Evolutionary conservation across 2,888 invertebrate species (phyloP).

Genomic region (Podotricha telesiphe): DNA sequence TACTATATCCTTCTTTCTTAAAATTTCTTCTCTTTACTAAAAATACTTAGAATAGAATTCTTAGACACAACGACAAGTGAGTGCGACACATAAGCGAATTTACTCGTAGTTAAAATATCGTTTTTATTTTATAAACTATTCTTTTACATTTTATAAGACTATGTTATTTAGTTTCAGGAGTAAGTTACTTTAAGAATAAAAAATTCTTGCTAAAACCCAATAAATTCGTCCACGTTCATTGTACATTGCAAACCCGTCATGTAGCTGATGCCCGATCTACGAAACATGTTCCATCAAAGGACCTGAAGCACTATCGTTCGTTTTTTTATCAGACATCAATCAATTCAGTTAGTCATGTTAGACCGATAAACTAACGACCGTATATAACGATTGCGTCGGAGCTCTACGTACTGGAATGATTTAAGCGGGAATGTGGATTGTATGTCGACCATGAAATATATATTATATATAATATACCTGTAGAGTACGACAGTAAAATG

Average conservation of each 20-base stretch:
- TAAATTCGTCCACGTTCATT: slow-evolving; percentile 51
- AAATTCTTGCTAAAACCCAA: too few species aligned
- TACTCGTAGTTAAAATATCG: too few species aligned
- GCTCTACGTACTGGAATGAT: slow-evolving; percentile 42
- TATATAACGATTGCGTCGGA: slow-evolving; percentile 53
- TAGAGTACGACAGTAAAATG: too few species aligned
- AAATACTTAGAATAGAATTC: too few species aligned
- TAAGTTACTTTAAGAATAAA: too few species aligned
- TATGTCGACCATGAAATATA: background rate
- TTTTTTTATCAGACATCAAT: slow-evolving; percentile 48
- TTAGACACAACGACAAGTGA: too few species aligned
- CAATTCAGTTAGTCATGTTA: slow-evolving; percentile 46
- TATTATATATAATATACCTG: background rate
- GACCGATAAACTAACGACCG: slow-evolving; percentile 48
- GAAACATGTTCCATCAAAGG: slow-evolving; percentile 72
- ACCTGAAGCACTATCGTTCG: slow-evolving; percentile 43
- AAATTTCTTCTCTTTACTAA: too few species aligned
- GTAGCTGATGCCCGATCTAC: slow-evolving; percentile 59
- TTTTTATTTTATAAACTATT: too few species aligned
- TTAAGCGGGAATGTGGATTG: background rate
- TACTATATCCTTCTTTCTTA: too few species aligned
- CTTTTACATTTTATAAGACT: too few species aligned
- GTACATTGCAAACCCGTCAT: slow-evolving; percentile 53
- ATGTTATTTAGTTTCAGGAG: too few species aligned
- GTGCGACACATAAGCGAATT: too few species aligned